Evolutionary conservation across 2,113 vertebrate genomes (phyloP).

Genomic region (Lampris incognitus): DNA sequence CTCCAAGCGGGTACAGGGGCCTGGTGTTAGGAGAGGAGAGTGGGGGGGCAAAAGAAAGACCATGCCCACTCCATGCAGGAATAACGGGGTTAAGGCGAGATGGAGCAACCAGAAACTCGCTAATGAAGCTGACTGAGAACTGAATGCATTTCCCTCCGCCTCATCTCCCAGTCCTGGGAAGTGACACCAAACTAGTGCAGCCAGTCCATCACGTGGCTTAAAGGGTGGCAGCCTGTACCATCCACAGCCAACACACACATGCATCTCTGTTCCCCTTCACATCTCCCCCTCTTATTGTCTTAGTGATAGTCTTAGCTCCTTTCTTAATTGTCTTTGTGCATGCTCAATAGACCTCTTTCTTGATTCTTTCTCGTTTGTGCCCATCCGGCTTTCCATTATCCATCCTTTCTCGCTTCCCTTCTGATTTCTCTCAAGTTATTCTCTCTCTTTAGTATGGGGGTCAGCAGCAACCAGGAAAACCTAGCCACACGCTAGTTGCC

Average conservation of each 20-base stretch:
- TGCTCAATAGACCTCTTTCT: neutral
- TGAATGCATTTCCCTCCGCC: slow-evolving; percentile 44
- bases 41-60: neutral
- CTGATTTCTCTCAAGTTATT: no score
- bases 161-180: slow-evolving; percentile 29
- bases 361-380: neutral
- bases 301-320: slow-evolving; percentile 3
- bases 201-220: slow-evolving; percentile 65
- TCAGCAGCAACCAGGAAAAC: no score
- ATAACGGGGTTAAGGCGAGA: slow-evolving; percentile 12
- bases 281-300: slow-evolving; percentile 16
- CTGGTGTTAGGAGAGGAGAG: neutral
- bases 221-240: slow-evolving; percentile 73
- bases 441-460: no score
- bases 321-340: slow-evolving; percentile 2
- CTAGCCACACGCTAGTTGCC: no score
- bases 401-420: no score
- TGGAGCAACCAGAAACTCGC: slow-evolving; percentile 32
- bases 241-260: slow-evolving; percentile 64
- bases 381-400: neutral
- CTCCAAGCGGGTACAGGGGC: slow-evolving; percentile 13
- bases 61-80: slow-evolving; percentile 2
- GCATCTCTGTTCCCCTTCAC: slow-evolving; percentile 37
- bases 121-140: slow-evolving; percentile 41
- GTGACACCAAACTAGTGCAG: slow-evolving; percentile 45